These are phyloP conservation scores for Enteromius fasciolatus DNA, from an alignment of 2,797 vertebrate species.

Conservation along the genomic window DNA sequence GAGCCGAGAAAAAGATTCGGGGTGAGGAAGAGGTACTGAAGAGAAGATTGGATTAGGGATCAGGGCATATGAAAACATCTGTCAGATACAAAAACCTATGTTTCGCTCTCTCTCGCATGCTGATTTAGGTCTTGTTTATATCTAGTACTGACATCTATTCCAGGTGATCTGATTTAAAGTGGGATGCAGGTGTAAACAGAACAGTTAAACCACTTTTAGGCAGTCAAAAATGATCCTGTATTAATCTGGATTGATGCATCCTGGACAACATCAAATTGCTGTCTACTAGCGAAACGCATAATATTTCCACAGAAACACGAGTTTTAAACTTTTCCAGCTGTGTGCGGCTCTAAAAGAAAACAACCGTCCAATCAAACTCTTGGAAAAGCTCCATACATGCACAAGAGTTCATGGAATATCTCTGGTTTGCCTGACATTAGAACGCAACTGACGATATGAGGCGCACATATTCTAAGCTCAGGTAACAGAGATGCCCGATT, in stretches of 20 bases:
- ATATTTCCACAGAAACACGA: constrained; percentile 22
- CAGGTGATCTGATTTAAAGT: constrained; percentile 9
- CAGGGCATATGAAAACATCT: constrained; percentile 35
- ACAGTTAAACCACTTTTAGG: constrained; percentile 1
- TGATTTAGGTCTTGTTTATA: background rate
- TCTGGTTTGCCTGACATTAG: background rate
- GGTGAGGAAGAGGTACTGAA: constrained; percentile 23
- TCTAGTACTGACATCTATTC: constrained; percentile 9
- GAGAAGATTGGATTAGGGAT: constrained; percentile 37
- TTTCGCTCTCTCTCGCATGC: background rate
- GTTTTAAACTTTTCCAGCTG: constrained; percentile 39
- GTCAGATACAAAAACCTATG: background rate
- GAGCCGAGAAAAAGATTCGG: constrained; percentile 34
- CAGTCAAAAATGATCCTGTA: background rate
- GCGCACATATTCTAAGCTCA: background rate
- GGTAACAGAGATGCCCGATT: background rate
- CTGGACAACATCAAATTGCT: constrained; percentile 22
- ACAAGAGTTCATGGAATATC: constrained; percentile 28
- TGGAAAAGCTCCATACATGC: constrained; percentile 62
- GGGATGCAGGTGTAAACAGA: constrained; percentile 1
- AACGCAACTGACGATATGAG: background rate
- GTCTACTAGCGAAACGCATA: constrained; percentile 17
- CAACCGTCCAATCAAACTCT: constrained; percentile 42
- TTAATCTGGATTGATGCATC: constrained; percentile 20
- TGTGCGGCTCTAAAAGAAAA: constrained; percentile 29